Evolutionary conservation across 2,888 invertebrate genomes (phyloP).

Genomic region (Didymodactylos carnosus): DNA sequence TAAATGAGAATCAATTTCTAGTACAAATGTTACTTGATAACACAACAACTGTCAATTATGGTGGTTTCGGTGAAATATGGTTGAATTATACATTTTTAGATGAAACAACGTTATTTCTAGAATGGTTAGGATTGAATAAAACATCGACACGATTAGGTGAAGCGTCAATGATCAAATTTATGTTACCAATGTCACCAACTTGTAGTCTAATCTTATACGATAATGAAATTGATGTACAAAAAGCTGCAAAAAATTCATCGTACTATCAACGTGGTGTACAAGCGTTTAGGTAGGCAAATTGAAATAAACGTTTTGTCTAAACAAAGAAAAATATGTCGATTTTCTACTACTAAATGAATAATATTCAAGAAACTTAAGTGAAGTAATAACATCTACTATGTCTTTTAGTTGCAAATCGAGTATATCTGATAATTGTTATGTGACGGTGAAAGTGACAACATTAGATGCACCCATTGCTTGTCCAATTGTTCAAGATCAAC

Average conservation of each 20-base stretch:
- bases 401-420: not conserved
- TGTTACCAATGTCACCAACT: conserved; percentile 15
- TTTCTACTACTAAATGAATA: no score
- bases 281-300: no score
- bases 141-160: conserved; percentile 25
- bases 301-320: no score
- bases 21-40: conserved; percentile 17
- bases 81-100: conserved; percentile 18
- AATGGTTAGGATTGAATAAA: conserved; percentile 20
- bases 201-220: not conserved
- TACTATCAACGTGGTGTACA: not conserved
- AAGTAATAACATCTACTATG: no score
- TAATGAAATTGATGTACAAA: conserved; percentile 3
- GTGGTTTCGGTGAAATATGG: conserved; percentile 23
- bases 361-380: no score
- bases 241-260: not conserved
- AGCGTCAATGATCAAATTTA: conserved; percentile 22
- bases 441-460: not conserved
- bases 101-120: not conserved
- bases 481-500: conserved; percentile 17
- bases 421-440: not conserved
- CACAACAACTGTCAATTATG: conserved; percentile 19
- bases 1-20: not conserved
- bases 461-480: conserved; percentile 16
- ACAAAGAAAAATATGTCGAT: no score